These are phyloP conservation scores for Emydocephalus ijimae DNA, from an alignment of 2,113 vertebrate species.

Conservation along the genomic window DNA sequence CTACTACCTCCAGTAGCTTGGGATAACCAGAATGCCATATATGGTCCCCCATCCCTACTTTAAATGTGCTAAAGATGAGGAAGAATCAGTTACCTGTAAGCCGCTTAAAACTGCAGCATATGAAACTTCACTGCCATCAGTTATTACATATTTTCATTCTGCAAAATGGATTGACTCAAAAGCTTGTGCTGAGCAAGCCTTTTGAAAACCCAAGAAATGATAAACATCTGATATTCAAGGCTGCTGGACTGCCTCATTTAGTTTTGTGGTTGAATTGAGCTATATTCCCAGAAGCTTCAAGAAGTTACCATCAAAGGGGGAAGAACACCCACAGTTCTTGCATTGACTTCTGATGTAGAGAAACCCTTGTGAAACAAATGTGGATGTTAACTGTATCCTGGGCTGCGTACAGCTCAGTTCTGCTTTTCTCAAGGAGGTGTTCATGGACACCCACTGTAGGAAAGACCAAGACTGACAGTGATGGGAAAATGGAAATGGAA, in stretches of 20 bases:
- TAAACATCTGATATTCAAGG: slow-evolving; percentile 33
- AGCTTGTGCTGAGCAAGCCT: slow-evolving; percentile 36
- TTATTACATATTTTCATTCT: slow-evolving; percentile 35
- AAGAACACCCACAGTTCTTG: slow-evolving; percentile 31
- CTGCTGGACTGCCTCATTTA: slow-evolving; percentile 27
- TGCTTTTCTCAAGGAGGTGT: slow-evolving; percentile 61
- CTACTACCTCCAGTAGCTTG: neutral
- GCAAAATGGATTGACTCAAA: neutral
- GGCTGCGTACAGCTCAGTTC: slow-evolving; percentile 48
- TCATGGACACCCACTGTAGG: slow-evolving; percentile 67
- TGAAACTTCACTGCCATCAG: slow-evolving; percentile 48
- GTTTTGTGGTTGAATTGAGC: slow-evolving; percentile 41
- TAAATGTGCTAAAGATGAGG: slow-evolving; percentile 54
- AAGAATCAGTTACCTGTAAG: slow-evolving; percentile 71
- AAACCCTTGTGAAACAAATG: slow-evolving; percentile 48
- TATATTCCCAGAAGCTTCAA: slow-evolving; percentile 46
- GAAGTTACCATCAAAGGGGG: slow-evolving; percentile 40
- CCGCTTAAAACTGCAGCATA: slow-evolving; percentile 45
- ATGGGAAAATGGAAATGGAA: slow-evolving; percentile 68
- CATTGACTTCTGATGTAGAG: slow-evolving; percentile 49
- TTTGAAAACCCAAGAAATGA: slow-evolving; percentile 48
- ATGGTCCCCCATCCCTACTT: neutral
- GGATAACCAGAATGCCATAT: neutral
- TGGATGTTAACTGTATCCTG: slow-evolving; percentile 50
- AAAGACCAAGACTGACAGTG: slow-evolving; percentile 45